Base-by-base conservation (phyloP, 2,113 vertebrate species). In the Nettapus auritus region DNA sequence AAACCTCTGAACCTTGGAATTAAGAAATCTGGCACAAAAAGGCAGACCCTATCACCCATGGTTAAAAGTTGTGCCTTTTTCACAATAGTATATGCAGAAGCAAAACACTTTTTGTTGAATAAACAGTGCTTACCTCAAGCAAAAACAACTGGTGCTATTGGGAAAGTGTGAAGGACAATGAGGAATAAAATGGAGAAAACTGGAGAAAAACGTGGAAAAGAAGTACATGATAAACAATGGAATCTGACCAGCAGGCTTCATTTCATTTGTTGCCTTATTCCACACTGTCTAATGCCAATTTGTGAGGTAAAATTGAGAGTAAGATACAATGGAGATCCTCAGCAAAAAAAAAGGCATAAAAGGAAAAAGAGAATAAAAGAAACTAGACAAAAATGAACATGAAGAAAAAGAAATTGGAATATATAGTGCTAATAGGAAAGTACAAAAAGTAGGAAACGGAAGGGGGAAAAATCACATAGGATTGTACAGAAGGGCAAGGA, bases 1-100 rank as follows among this genome's bases (percentile, higher is more conserved):
- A 97, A 98, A 97, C 92, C 96, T 96, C 93, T 96, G 95, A 88
- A 96, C 91, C 66, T 94, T 91, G 75, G 84, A 92, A 94, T 96
- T 78, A 95, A 91, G 96, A 95, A 90, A 94, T 97, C 93, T 97
- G 97, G 96, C 95, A 62, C 14, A 88, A 82, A 89, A 94, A 89
- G 62, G 28, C 78, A 90, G 91, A 93, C 85, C 59, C 77, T 86
- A 56, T 86, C 59, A 85, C 64, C 62, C 75, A 80, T 81, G 74
- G 79, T 85, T 90, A 90, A 78, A 44, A 77, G 38, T 91, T 69
- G 33, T 0, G 36, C 18, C 62, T 93, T 86, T 86, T 67, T 9
- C 40, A 53, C 60, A 89, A 73, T 50, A 83, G 50, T 57, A 36
- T 79, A 77, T 86, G 60, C 36, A 76, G 66, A 95, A 82, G 67